Evolutionary conservation across 2,797 vertebrate genomes (phyloP), one percentile per base, ranked within the genome.

Genomic region (Euthynnus affinis): DNA sequence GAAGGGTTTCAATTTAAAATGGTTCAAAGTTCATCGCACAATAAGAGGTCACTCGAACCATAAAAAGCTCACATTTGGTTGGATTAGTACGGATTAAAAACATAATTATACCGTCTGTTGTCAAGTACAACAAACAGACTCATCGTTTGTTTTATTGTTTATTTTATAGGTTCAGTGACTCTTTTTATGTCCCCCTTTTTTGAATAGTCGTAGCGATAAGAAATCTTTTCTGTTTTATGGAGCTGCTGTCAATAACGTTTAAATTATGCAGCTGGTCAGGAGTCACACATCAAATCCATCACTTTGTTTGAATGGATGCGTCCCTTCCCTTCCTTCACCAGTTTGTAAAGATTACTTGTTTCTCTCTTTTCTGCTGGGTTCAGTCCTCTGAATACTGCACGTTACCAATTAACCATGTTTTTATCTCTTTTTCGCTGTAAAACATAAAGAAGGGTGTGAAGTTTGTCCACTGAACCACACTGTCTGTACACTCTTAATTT

Each of bases 391-490:
- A 49, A 17, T 10, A 15, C 22, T 22, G 6, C 17, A 64, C 18
- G 34, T 67, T 75, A 74, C 71, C 34, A 34, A 58, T 78, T 78
- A 72, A 78, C 67, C 22, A 20, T 6, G 25, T 58, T 56, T 7
- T 55, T 29, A 10, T 67, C 13, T 61, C 14, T 69, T 71, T 74
- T 42, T 14, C n/a, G 48, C 49, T 34, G 6, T 74, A 44, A 70
- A n/a, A 42, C 17, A 14, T 10, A n/a, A 37, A 5, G 20, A 53
- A 32, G 56, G 56, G 53, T 62, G 53, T 62, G 53, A 34, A 32
- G 53, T 22, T 64, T 56, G 52, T 42, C 27, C 23, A 67, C 29
- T 37, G 70, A 64, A 65, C 9, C 2, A 29, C 9, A 63, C 9
- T 69, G 22, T 52, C 37, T 12, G 22, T 20, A 17, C 25, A 25